Percentiles rank a stretch among this genome's conserved stretches.
These are phyloP conservation scores for Rhopilema esculentum DNA, from an alignment of 30 jellyfish, hydroid and myxozoan species.

Conservation along the genomic window DNA sequence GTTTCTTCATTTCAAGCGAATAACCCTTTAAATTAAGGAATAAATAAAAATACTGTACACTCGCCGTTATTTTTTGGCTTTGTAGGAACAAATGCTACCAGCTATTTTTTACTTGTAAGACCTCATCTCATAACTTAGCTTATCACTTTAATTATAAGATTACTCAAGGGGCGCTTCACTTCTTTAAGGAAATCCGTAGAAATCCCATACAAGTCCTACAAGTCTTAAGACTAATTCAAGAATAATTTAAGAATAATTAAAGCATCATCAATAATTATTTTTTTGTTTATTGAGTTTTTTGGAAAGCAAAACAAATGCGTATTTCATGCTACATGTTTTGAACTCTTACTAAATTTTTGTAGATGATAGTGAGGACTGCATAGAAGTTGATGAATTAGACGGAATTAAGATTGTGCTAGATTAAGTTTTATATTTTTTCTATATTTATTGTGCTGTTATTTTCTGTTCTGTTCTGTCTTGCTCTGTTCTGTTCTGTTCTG, in stretches of 20 bases:
- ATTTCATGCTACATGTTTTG: not conserved
- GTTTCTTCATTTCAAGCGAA: not conserved
- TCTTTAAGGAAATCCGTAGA: not conserved
- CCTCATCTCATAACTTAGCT: not conserved
- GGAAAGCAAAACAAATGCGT: not conserved
- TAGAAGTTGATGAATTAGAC: not conserved
- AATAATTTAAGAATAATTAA: not conserved
- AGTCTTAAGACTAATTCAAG: not conserved
- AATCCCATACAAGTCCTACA: not conserved
- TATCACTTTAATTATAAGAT: not conserved
- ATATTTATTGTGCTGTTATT: not conserved
- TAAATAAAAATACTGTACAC: not conserved
- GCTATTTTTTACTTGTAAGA: not conserved
- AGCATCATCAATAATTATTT: not conserved
- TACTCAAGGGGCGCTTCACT: not conserved
- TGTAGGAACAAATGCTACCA: not conserved
- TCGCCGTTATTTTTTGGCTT: not conserved
- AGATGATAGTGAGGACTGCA: not conserved
- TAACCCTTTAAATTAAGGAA: not conserved
- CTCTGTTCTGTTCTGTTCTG: conserved; percentile 12
- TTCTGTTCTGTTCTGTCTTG: not conserved
- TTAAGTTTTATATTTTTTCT: not conserved
- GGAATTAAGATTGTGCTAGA: not conserved
- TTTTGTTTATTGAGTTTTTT: not conserved
- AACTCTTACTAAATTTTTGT: not conserved